Base-by-base conservation (phyloP, 1,140 invertebrate genomes). In the Neelides sp. region DNA sequence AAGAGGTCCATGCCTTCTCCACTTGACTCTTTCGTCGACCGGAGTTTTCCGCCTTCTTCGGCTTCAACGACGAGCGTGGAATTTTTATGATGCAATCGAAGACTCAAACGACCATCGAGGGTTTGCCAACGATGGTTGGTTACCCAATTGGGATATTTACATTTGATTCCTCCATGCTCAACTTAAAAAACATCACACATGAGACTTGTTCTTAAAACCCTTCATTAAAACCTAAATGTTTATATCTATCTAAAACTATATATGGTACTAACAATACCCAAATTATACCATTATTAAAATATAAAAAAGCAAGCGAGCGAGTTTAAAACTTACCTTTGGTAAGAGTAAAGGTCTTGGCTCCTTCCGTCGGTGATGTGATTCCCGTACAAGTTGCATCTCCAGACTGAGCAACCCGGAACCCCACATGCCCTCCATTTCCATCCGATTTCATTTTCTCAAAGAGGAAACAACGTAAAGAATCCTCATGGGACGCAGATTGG, bases 321-420 rank as follows among this genome's bases (percentile, higher is more conserved):
- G 15, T 34, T 34, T 8, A 8, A 34, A 20, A 26, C 13, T 71
- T 66, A 78, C 78, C 73, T 68, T 73, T 78, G 15, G 64, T 74
- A 50, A 82, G 69, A 54, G 71, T 74, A 64, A 80, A 73, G 2
- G 75, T 80, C 48, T 72, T 69, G 15, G 76, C 76, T 2, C 78
- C 80, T 55, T 81, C 79, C 22, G 64, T 72, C 19, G 76, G 68
- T 40, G 74, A 76, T 45, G 73, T 69, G 5, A 86, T 67, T 2
- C 83, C 83, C 37, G 75, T 82, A 63, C 84, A 88, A 12, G 81
- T 83, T 2, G 83, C 83, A 59, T 86, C 83, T 1, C 79, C 83
- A 4, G 80, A 83, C 60, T 85, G 80, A 4, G 82, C 83, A 19
- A 88, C 74, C 59, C 73, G 67, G 62, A 76, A 80, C 55, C 64